Evolutionary conservation across 2,888 invertebrate species (phyloP).

Genomic region (Branchipolynoe longqiensis): DNA sequence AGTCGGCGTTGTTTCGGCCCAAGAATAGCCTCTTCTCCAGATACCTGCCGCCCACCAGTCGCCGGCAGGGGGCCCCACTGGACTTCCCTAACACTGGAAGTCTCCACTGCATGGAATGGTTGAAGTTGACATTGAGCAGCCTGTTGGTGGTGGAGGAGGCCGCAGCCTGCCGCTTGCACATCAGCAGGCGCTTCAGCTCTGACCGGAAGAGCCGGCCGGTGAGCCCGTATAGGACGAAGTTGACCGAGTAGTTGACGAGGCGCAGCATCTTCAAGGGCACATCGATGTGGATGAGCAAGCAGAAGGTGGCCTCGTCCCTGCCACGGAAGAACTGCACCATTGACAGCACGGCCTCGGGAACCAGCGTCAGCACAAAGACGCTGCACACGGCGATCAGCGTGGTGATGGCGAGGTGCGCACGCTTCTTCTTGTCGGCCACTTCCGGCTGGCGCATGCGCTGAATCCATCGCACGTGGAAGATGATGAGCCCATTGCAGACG

Average conservation of each 20-base stretch:
- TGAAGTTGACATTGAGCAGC: constrained; percentile 23
- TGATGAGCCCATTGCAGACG: constrained; percentile 62
- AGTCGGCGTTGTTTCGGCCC: no score
- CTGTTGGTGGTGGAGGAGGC: background rate
- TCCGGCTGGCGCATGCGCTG: constrained; percentile 39
- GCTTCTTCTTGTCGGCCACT: constrained; percentile 43
- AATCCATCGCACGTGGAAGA: constrained; percentile 64
- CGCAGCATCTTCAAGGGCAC: constrained; percentile 63
- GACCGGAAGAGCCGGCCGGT: constrained; percentile 63
- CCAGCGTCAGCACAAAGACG: constrained; percentile 61
- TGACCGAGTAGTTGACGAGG: constrained; percentile 63
- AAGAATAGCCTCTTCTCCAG: constrained; percentile 15
- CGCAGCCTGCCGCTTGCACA: background rate
- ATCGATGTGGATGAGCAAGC: constrained; percentile 51
- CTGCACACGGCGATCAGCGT: constrained; percentile 62
- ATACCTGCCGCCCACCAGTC: background rate
- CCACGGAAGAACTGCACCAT: constrained; percentile 31
- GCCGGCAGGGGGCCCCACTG: background rate
- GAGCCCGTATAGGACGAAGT: constrained; percentile 64
- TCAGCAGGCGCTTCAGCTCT: constrained; percentile 52
- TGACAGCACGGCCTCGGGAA: constrained; percentile 61
- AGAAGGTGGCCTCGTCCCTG: constrained; percentile 4
- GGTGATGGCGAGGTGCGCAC: constrained; percentile 61
- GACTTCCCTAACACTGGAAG: background rate
- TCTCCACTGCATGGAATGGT: background rate